These are phyloP conservation scores for Ctenochaetus hawaiiensis DNA, from an alignment of 2,797 vertebrate species.

Conservation along the genomic window DNA sequence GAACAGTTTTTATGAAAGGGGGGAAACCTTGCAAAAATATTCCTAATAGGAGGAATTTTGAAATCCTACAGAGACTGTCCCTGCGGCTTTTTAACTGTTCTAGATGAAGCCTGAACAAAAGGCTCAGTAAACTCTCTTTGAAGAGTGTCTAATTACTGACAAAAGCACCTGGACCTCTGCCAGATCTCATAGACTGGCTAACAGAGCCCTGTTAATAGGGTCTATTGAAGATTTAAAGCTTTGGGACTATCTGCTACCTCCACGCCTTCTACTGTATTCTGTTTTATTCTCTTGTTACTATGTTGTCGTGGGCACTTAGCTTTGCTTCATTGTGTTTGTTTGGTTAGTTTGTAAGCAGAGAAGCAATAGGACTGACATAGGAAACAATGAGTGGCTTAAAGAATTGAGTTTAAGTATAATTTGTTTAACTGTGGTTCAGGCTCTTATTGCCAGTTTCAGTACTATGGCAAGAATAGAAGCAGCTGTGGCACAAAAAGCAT, in stretches of 20 bases:
- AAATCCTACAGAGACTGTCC: slow-evolving; percentile 27
- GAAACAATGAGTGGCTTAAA: background rate
- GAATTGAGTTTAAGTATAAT: background rate
- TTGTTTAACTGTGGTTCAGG: slow-evolving; percentile 4
- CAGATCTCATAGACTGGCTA: slow-evolving; percentile 63
- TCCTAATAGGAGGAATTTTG: slow-evolving; percentile 30
- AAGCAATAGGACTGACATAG: background rate
- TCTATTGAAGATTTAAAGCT: slow-evolving; percentile 59
- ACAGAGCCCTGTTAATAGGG: slow-evolving; percentile 57
- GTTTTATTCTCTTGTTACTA: slow-evolving; percentile 23
- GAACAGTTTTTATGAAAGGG: background rate
- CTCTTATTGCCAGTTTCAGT: slow-evolving; percentile 11
- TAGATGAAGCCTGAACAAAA: slow-evolving; percentile 67
- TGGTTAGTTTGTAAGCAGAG: slow-evolving; percentile 9
- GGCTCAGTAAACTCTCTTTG: slow-evolving; percentile 60
- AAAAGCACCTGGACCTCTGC: slow-evolving; percentile 64
- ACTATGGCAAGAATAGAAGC: background rate
- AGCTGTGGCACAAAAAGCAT: slow-evolving; percentile 24
- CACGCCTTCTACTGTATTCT: slow-evolving; percentile 35
- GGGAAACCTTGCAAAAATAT: background rate
- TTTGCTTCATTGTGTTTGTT: slow-evolving; percentile 23
- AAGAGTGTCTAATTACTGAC: slow-evolving; percentile 73
- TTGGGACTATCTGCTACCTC: slow-evolving; percentile 42
- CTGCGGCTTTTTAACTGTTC: slow-evolving; percentile 46
- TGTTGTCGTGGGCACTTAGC: slow-evolving; percentile 14